A percentile compares a stretch with the other conserved stretches of the same genome.
Conservation (phyloP, 2,113 vertebrate genomes). For the Eulemur macaco region DNA sequence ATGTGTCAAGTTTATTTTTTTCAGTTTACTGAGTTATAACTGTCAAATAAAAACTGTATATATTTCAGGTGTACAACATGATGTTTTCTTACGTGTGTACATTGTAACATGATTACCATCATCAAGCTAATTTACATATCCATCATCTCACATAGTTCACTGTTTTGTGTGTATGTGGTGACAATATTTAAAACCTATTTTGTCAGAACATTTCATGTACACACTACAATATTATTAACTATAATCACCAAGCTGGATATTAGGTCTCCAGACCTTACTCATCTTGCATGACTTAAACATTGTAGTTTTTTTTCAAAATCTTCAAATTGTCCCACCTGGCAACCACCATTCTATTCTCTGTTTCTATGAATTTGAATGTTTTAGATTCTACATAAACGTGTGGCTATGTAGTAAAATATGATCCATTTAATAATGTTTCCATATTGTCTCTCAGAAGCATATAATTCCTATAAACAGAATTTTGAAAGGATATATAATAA, state of each 20-base stretch:
- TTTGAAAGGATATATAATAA: neutral
- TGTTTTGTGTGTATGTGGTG: neutral
- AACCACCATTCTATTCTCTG: neutral
- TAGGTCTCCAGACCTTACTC: neutral
- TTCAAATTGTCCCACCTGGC: too few species aligned
- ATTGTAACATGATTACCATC: neutral
- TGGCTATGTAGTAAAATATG: neutral
- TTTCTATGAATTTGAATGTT: neutral
- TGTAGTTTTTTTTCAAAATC: neutral
- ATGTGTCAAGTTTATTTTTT: neutral
- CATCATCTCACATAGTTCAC: neutral
- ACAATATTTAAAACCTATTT: neutral
- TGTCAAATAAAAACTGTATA: neutral
- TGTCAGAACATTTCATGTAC: neutral
- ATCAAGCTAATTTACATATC: neutral
- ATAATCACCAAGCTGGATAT: too few species aligned
- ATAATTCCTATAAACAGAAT: neutral
- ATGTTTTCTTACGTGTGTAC: neutral
- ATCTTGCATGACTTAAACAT: neutral
- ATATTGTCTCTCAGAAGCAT: neutral
- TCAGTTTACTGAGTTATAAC: neutral
- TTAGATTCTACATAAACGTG: neutral
- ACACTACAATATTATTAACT: neutral
- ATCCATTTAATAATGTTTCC: neutral
- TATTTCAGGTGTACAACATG: neutral